Percentiles rank a stretch among this genome's conserved stretches.
phyloP scores from a whole-genome alignment of 2,888 invertebrate species.

The Orchesellides sinensis region DNA sequence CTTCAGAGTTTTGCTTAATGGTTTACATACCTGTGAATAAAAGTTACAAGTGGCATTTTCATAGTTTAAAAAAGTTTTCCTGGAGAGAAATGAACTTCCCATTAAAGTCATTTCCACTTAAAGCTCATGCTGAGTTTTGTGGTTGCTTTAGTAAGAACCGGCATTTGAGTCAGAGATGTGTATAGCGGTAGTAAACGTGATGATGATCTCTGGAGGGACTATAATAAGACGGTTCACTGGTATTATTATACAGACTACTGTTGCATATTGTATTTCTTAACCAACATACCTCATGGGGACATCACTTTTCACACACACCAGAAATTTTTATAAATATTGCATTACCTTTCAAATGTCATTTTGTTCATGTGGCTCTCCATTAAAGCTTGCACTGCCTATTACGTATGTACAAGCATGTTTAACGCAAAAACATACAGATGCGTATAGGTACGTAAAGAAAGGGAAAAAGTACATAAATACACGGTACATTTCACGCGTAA shows the following conservation, averaged over 20 bases:
- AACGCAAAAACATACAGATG: background rate
- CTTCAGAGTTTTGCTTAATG: background rate
- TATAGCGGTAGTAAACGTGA: background rate
- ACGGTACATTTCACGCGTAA: constrained; percentile 44
- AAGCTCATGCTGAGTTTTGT: constrained; percentile 32
- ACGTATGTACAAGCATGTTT: background rate
- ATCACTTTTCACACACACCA: too few species aligned
- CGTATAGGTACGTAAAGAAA: too few species aligned
- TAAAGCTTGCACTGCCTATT: background rate
- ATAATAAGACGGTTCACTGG: too few species aligned
- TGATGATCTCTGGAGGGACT: constrained; percentile 14
- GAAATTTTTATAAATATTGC: too few species aligned
- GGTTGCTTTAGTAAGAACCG: constrained; percentile 5
- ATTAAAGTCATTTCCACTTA: constrained; percentile 46
- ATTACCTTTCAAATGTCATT: constrained; percentile 7
- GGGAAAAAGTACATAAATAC: too few species aligned
- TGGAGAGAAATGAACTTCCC: constrained; percentile 5
- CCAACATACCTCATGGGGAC: too few species aligned
- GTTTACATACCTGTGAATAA: constrained; percentile 16
- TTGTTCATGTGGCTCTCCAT: background rate
- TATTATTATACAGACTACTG: background rate
- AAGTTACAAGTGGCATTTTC: constrained; percentile 38
- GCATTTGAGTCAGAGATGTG: constrained; percentile 12
- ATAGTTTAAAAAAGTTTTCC: constrained; percentile 1
- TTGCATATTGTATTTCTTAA: too few species aligned